Evolutionary conservation across 2,113 vertebrate genomes (phyloP), one percentile per base, ranked within the genome.

Genomic region (Protobothrops flavoviridis): DNA sequence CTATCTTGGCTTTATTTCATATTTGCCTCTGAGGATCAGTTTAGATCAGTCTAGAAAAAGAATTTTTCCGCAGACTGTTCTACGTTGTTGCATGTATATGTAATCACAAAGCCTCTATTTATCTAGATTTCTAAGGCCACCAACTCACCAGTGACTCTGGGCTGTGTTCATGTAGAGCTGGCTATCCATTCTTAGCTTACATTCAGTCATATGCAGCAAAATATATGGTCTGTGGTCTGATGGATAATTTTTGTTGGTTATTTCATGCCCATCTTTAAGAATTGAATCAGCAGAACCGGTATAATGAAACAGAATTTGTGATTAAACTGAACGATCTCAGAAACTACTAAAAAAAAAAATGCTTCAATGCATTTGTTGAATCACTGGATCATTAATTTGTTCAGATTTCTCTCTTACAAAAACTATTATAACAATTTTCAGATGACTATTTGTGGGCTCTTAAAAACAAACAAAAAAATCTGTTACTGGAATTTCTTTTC

Each of bases 401-500:
- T 23, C 43, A 24, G 9, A n/a, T 48, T 23, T 64, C 29, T 39
- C 5, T 57, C 43, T 61, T 89, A 57, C 74, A 33, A 39, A 50
- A 53, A 52, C 23, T 29, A 39, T 61, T 52, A 26, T 50, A 92
- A 26, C 12, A 86, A 50, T 48, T 59, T 93, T 57, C 24, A 87
- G 33, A 33, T 23, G 43, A 33, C 74, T 11, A 2, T 64, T 29
- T 85, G 4, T 10, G 92, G 94, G 53, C 48, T 92, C 17, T 59
- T 93, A 17, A 81, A 74, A 81, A 81, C 74, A 69, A 13, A n/a
- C 29, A 24, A 59, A 59, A 2, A 33, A 69, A 69, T 11, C 56
- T 85, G 93, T 5, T 93, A 88, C 21, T 74, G 17, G n/a, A 91
- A 94, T 4, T 24, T 0, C 39, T 95, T 95, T 96, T 94, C 64